These are phyloP conservation scores for Astyanax mexicanus DNA, from an alignment of 2,797 vertebrate species.

Conservation along the genomic window DNA sequence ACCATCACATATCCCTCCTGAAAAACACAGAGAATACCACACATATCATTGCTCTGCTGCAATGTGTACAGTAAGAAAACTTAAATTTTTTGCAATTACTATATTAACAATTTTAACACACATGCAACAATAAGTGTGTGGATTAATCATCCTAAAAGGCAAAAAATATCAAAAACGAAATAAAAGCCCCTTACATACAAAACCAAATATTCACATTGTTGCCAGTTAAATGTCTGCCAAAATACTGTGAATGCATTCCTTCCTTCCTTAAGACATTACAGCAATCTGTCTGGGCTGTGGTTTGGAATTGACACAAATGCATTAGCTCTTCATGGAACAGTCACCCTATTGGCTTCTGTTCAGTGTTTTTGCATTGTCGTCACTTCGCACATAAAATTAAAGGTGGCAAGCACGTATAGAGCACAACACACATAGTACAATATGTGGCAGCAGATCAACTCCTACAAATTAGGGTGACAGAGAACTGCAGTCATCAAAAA, in stretches of 20 bases:
- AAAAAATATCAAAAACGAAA: too few species aligned
- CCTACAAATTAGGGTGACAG: not conserved
- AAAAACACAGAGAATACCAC: slow-evolving; percentile 53
- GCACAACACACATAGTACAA: not conserved
- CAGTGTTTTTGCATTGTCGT: not conserved
- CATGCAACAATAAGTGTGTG: too few species aligned
- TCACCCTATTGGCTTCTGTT: not conserved
- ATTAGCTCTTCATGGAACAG: not conserved
- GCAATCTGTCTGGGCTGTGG: slow-evolving; percentile 57
- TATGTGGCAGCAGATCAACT: not conserved
- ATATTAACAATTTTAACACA: not conserved
- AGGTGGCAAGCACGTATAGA: not conserved
- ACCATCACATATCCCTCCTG: slow-evolving; percentile 77
- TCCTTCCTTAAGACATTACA: slow-evolving; percentile 62
- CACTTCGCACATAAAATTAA: not conserved
- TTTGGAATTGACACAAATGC: slow-evolving; percentile 63
- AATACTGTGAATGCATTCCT: slow-evolving; percentile 49
- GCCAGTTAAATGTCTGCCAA: slow-evolving; percentile 5
- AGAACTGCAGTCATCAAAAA: not conserved
- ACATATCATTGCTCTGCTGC: slow-evolving; percentile 24
- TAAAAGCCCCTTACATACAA: not conserved
- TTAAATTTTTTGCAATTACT: not conserved
- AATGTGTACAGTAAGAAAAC: not conserved
- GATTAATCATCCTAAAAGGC: too few species aligned
- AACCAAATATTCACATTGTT: not conserved